These are phyloP conservation scores for Dendropsophus ebraccatus DNA, from an alignment of 2,113 vertebrate genomes.

Conservation along the genomic window DNA sequence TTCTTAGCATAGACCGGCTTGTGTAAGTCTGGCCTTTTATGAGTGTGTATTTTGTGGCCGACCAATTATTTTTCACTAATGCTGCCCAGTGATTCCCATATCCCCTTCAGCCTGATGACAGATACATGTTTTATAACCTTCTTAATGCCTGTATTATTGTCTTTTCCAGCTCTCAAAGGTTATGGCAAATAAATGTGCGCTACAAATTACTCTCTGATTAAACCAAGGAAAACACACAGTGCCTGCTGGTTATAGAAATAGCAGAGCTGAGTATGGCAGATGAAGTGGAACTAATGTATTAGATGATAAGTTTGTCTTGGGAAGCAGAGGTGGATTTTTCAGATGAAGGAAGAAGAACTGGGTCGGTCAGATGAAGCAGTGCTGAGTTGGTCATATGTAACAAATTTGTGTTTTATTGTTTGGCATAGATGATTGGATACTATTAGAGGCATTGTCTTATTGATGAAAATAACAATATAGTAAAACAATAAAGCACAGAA, in stretches of 20 bases:
- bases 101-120: not conserved
- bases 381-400: not conserved
- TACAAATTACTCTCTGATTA: constrained; percentile 36
- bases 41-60: not conserved
- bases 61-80: constrained; percentile 25
- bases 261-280: not conserved
- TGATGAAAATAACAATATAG: too few species aligned
- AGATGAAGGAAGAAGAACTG: not conserved
- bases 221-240: not conserved
- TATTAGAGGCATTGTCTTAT: too few species aligned
- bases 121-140: constrained; percentile 31
- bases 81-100: not conserved
- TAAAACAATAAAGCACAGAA: too few species aligned
- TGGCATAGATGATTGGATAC: not conserved
- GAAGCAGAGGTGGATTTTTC: not conserved
- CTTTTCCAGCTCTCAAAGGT: not conserved
- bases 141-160: constrained; percentile 19
- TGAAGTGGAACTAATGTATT: not conserved
- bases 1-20: not conserved
- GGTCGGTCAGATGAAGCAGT: not conserved
- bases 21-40: not conserved
- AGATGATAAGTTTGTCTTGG: not conserved
- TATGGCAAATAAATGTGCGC: not conserved
- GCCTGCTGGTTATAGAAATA: not conserved
- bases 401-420: not conserved